Base-by-base conservation (phyloP, 1,140 invertebrate species). In the Dreissena rostriformis region DNA sequence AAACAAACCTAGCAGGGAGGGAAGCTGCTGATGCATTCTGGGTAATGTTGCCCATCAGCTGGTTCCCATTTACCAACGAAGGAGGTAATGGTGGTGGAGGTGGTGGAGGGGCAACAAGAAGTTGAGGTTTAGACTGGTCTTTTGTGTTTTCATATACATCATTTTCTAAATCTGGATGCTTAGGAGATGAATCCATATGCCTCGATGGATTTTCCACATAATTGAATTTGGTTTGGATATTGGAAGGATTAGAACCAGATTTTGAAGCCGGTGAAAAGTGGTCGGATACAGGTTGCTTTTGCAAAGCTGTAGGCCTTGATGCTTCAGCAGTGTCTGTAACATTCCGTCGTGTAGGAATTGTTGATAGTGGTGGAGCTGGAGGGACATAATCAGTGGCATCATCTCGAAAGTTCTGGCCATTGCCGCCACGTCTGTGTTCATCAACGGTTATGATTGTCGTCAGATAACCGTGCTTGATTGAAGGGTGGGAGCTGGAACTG, bases 1-100 rank as follows among this genome's bases (percentile, higher is more conserved):
- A 8, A 39, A 77, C 70, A 39, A 57, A 82, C 79, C 79, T 82
- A 65, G 70, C 79, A 57, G 79, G 79, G 57, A 82, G 63, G 11
- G 68, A 82, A 24, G 79, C 79, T 71, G 52, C 12, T 53, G 65
- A 57, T 66, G 63, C 61, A 26, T 80, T 68, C 28, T 55, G 17
- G 17, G 61, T 19, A 67, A 29, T 19, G 19, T 39, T 76, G 10
- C 12, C n/a, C 28, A 76, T 55, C 15, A 51, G 15, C 49, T 74
- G 72, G 72, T 53, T 61, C 7, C 75, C 22, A 19, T 11, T 6
- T 29, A 28, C 66, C 28, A 52, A 28, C 11, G 77, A 67, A 53
- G 77, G 72, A 74, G 52, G 14, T 22, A 53, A 53, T n/a, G 72
- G 72, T 55, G 72, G 52, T 4, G 39, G 63, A 8, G 75, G 63